phyloP scores from a whole-genome alignment of 1,140 invertebrate genomes.

The Phocides pigmalion region DNA sequence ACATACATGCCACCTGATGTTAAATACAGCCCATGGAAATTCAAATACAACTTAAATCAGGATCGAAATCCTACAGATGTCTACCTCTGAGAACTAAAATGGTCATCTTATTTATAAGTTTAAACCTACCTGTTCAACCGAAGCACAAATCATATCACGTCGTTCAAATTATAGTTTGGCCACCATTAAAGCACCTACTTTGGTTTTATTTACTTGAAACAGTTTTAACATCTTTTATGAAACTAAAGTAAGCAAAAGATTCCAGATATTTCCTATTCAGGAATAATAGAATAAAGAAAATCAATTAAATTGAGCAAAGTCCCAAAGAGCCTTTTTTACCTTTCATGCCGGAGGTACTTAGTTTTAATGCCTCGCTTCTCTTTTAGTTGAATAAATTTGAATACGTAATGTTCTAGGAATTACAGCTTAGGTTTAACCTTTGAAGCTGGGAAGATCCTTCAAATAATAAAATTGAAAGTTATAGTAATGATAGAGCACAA shows the following conservation, averaged over 20 bases:
- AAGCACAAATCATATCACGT: too few species aligned
- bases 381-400: slow-evolving; percentile 47
- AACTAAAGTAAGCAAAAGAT: background rate
- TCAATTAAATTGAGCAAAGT: slow-evolving; percentile 29
- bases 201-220: background rate
- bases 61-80: too few species aligned
- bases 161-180: too few species aligned
- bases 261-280: background rate
- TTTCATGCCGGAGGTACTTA: slow-evolving; percentile 21
- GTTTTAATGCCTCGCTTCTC: slow-evolving; percentile 33
- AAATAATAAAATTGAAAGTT: slow-evolving; percentile 8
- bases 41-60: too few species aligned
- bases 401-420: slow-evolving; percentile 40
- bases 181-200: too few species aligned
- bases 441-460: background rate
- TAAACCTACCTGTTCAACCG: too few species aligned
- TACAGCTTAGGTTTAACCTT: slow-evolving; percentile 32
- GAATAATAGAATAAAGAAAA: slow-evolving; percentile 24
- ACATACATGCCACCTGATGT: too few species aligned
- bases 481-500: background rate
- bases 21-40: too few species aligned
- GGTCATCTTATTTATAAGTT: too few species aligned
- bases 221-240: background rate
- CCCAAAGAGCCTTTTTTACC: slow-evolving; percentile 25
- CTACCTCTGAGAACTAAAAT: too few species aligned